A percentile compares a stretch with the other conserved stretches of the same genome.
Evolutionary conservation across 1,140 invertebrate genomes (phyloP).

Genomic region (Odontomachus brunneus): DNA sequence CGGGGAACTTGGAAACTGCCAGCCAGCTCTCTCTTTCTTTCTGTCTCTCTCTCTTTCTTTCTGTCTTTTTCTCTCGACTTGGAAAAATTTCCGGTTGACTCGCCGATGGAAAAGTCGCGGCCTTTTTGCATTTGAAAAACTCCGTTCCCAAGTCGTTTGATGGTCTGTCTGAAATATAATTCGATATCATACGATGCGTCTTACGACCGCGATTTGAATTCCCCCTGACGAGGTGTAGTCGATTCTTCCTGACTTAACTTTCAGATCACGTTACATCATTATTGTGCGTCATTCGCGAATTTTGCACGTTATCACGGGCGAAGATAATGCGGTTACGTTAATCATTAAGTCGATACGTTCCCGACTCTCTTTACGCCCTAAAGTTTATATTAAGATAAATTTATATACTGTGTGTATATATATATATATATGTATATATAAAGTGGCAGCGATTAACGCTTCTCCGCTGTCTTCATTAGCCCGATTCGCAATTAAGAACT

Average conservation of each 20-base stretch:
- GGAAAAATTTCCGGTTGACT: slow-evolving; percentile 18
- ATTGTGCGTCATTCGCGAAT: slow-evolving; percentile 11
- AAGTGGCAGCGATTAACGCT: slow-evolving; percentile 58
- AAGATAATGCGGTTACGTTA: slow-evolving; percentile 35
- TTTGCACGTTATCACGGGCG: slow-evolving; percentile 14
- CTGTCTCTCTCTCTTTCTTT: too few species aligned
- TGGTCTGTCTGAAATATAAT: slow-evolving; percentile 14
- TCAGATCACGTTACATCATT: slow-evolving; percentile 15
- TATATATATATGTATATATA: slow-evolving; percentile 36
- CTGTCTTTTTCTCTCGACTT: background rate
- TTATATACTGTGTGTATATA: slow-evolving; percentile 48
- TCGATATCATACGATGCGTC: background rate
- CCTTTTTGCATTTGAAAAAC: background rate
- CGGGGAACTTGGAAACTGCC: slow-evolving; percentile 7
- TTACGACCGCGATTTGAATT: background rate
- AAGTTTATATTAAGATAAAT: slow-evolving; percentile 60
- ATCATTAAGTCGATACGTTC: slow-evolving; percentile 52
- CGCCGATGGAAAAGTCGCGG: background rate
- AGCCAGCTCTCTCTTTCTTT: background rate
- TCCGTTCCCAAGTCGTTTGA: background rate
- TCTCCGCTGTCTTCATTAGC: slow-evolving; percentile 60
- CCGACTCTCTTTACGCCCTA: background rate
- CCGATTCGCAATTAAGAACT: slow-evolving; percentile 60
- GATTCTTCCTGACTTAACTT: slow-evolving; percentile 21
- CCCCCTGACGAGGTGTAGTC: background rate